Evolutionary conservation across 2,888 invertebrate genomes (phyloP).

Genomic region (Heliothis peltigera): DNA sequence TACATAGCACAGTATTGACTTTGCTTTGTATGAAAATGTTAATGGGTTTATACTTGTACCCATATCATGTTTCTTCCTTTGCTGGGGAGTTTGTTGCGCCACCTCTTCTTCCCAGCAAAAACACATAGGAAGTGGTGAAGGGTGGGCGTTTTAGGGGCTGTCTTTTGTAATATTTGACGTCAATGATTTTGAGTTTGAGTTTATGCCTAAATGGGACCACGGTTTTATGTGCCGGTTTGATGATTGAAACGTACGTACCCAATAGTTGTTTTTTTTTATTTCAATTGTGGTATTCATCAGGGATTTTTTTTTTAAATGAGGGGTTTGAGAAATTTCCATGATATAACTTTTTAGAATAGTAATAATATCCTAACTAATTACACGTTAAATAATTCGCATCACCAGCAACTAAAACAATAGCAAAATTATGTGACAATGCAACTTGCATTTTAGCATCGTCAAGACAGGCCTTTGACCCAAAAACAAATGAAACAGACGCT

Average conservation of each 20-base stretch:
- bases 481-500: constrained; percentile 26
- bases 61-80: background rate
- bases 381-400: constrained; percentile 17
- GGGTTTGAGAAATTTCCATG: too few relatives aligned
- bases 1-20: background rate
- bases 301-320: too few relatives aligned
- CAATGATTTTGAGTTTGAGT: too few relatives aligned
- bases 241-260: too few relatives aligned
- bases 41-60: background rate
- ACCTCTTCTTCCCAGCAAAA: too few relatives aligned
- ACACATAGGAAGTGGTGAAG: too few relatives aligned
- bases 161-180: too few relatives aligned
- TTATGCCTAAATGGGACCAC: background rate
- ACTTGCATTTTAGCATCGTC: constrained; percentile 58
- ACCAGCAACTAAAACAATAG: constrained; percentile 19
- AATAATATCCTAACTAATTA: constrained; percentile 8
- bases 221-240: background rate
- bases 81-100: too few relatives aligned
- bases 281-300: too few relatives aligned
- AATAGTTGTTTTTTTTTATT: too few relatives aligned
- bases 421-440: constrained; percentile 56
- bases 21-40: constrained; percentile 1
- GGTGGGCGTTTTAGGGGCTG: too few relatives aligned
- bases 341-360: too few relatives aligned
- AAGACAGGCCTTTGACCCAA: constrained; percentile 64